A percentile compares a stretch with the other conserved stretches of the same genome.
Conservation (phyloP, 1,140 invertebrate genomes). For the Vanessa atalanta region DNA sequence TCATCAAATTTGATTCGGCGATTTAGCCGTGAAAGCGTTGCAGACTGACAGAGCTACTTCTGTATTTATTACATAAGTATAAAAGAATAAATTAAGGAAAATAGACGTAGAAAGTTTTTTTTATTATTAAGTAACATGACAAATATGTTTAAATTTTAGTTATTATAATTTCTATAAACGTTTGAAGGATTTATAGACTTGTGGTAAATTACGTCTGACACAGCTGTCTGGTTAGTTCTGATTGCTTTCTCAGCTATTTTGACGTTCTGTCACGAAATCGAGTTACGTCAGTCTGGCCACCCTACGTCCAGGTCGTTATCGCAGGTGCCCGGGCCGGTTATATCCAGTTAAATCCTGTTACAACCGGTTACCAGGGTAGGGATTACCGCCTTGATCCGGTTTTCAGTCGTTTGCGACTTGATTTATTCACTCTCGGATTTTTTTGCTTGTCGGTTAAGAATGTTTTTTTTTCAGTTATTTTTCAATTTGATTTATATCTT, state of each 20-base stretch:
- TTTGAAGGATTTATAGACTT: neutral
- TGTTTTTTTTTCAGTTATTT: slow-evolving; percentile 11
- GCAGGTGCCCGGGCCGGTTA: slow-evolving; percentile 67
- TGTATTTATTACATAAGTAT: no score
- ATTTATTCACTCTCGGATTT: slow-evolving; percentile 65
- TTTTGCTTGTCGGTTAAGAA: slow-evolving; percentile 26
- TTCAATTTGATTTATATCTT: neutral
- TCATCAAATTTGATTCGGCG: no score
- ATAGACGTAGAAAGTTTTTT: no score
- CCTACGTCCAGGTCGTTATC: slow-evolving; percentile 61
- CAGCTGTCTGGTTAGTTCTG: slow-evolving; percentile 13
- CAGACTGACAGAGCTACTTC: no score
- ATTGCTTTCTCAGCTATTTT: slow-evolving; percentile 24
- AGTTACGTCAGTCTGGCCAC: slow-evolving; percentile 23
- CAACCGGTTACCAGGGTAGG: slow-evolving; percentile 60
- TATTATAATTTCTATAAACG: neutral
- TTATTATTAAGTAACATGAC: no score
- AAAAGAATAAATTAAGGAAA: no score
- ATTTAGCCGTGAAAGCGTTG: no score
- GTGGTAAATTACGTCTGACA: slow-evolving; percentile 14
- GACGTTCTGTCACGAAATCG: slow-evolving; percentile 17
- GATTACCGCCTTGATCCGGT: slow-evolving; percentile 73
- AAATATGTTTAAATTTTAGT: no score
- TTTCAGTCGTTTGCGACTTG: slow-evolving; percentile 68
- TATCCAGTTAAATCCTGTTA: slow-evolving; percentile 71